Evolutionary conservation across 2,797 vertebrate species (phyloP).

Genomic region (Dromococcyx pavoninus): DNA sequence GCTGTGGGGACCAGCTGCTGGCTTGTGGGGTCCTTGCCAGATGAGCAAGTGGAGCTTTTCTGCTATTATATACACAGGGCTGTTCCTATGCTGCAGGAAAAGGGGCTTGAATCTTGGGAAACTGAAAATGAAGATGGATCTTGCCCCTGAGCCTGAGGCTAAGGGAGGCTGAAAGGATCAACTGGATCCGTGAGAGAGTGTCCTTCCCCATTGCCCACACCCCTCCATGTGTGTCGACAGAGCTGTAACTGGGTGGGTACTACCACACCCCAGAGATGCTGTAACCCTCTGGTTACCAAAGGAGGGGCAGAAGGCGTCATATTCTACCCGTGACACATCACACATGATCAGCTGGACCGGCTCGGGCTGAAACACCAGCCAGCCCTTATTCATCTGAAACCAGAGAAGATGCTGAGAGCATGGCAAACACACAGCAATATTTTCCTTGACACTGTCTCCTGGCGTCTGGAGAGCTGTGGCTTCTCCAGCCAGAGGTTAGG

Average conservation of each 20-base stretch:
- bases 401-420: not conserved
- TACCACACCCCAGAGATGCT: not conserved
- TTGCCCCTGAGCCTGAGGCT: not conserved
- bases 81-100: not conserved
- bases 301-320: not conserved
- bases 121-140: not conserved
- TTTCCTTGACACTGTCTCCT: not conserved
- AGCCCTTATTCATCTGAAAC: not conserved
- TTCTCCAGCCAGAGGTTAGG: not conserved
- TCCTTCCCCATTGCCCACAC: not conserved
- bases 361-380: not conserved
- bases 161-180: not conserved
- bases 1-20: not conserved
- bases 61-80: not conserved
- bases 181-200: not conserved
- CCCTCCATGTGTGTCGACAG: not conserved
- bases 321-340: not conserved
- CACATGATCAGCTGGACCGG: fast-evolving
- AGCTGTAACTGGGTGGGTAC: not conserved
- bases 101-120: not conserved
- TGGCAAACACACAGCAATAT: not conserved
- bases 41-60: not conserved
- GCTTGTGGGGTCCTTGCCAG: not conserved
- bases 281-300: not conserved
- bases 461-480: fast-evolving